Percentiles rank a stretch among this genome's conserved stretches.
These are phyloP conservation scores for Epinotia nisella DNA, from an alignment of 2,888 invertebrate genomes.

Conservation along the genomic window DNA sequence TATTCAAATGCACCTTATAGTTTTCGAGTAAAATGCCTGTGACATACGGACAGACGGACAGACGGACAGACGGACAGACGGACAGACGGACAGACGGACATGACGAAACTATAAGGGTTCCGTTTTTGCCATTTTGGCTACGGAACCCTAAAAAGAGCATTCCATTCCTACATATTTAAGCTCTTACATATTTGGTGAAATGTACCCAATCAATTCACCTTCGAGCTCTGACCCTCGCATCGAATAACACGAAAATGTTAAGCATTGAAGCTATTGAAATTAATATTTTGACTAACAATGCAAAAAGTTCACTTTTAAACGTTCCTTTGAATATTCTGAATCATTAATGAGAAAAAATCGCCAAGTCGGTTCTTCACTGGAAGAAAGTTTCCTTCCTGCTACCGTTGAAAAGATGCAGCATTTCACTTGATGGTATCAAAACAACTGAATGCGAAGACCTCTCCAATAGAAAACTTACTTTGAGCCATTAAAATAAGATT, in stretches of 20 bases:
- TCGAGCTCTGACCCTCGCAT: neutral
- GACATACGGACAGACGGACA: too few relatives aligned
- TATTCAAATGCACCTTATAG: too few relatives aligned
- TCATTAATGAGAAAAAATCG: constrained; percentile 65
- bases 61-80: too few relatives aligned
- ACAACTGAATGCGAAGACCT: constrained; percentile 46
- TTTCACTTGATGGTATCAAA: constrained; percentile 52
- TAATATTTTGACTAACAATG: neutral
- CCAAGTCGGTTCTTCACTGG: constrained; percentile 53
- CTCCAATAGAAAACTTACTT: constrained; percentile 50
- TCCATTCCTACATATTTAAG: too few relatives aligned
- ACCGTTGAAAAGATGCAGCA: constrained; percentile 67
- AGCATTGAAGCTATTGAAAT: neutral
- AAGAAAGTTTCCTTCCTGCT: constrained; percentile 62
- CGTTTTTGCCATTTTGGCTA: too few relatives aligned
- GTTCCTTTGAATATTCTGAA: constrained; percentile 56
- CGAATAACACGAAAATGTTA: neutral
- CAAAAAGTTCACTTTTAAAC: constrained; percentile 23
- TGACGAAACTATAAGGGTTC: too few relatives aligned
- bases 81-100: too few relatives aligned
- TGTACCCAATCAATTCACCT: too few relatives aligned
- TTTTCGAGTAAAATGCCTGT: too few relatives aligned
- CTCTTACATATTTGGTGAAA: neutral
- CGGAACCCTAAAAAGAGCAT: too few relatives aligned
- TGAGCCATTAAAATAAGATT: constrained; percentile 49